A percentile compares a stretch with the other conserved stretches of the same genome.
Evolutionary conservation across 2,113 vertebrate genomes (phyloP).

Genomic region (Ardeotis arabs): DNA sequence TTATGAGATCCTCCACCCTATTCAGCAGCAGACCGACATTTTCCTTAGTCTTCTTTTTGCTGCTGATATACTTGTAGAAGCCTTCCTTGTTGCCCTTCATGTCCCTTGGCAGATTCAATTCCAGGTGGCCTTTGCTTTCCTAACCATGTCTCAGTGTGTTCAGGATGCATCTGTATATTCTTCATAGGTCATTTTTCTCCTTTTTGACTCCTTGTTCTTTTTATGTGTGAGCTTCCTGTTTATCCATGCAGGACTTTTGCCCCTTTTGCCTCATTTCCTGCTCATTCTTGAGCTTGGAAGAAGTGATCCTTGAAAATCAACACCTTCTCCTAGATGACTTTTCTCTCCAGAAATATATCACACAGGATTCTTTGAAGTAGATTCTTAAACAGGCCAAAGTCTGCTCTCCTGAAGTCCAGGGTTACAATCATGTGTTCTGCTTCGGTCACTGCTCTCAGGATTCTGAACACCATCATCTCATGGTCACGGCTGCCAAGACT

Average conservation of each 20-base stretch:
- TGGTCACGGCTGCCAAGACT: background rate
- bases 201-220: background rate
- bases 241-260: background rate
- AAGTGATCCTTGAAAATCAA: background rate
- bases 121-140: background rate
- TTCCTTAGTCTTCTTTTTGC: background rate
- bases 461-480: background rate
- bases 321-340: background rate
- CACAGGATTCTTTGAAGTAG: background rate
- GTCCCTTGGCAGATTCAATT: background rate
- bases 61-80: background rate
- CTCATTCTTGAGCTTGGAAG: background rate
- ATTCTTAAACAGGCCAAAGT: background rate
- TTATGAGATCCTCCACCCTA: background rate
- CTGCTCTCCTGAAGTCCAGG: background rate
- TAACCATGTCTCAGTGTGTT: background rate
- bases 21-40: background rate
- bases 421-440: background rate
- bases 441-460: background rate
- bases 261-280: background rate
- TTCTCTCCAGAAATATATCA: background rate
- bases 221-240: background rate
- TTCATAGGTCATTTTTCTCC: background rate
- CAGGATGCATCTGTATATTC: background rate
- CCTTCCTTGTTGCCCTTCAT: background rate